These are phyloP conservation scores for Anarrhichthys ocellatus DNA, from an alignment of 2,113 vertebrate genomes.

Conservation along the genomic window DNA sequence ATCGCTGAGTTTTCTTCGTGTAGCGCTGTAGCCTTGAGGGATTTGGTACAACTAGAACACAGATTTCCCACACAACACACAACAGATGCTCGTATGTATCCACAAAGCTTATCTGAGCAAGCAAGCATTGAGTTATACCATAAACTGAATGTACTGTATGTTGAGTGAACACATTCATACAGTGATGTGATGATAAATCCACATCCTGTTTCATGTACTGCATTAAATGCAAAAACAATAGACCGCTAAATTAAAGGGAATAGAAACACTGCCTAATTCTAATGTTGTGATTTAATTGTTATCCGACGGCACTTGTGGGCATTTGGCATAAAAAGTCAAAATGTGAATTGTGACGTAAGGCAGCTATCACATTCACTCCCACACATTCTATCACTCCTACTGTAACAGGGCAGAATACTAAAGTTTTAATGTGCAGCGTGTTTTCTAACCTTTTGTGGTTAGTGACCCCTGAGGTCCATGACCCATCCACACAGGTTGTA, in stretches of 20 bases:
- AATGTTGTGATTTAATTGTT: neutral
- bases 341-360: neutral
- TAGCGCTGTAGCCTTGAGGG: neutral
- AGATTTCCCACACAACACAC: conserved; percentile 27
- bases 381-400: neutral
- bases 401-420: neutral
- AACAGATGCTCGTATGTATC: conserved; percentile 38
- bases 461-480: neutral
- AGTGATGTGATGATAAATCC: neutral
- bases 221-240: neutral
- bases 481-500: neutral
- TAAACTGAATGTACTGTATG: neutral
- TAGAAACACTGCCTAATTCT: neutral
- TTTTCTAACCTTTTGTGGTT: too few species aligned
- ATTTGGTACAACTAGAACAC: conserved; percentile 31
- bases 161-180: neutral
- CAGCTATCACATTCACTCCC: neutral
- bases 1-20: conserved; percentile 14
- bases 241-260: neutral
- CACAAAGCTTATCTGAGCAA: conserved; percentile 11
- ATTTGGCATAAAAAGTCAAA: neutral
- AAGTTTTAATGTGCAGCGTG: neutral
- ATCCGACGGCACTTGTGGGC: neutral
- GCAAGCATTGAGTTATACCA: neutral
- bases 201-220: neutral